Base-by-base conservation (phyloP, 2,113 vertebrate species). In the Hemichromis elongatus region DNA sequence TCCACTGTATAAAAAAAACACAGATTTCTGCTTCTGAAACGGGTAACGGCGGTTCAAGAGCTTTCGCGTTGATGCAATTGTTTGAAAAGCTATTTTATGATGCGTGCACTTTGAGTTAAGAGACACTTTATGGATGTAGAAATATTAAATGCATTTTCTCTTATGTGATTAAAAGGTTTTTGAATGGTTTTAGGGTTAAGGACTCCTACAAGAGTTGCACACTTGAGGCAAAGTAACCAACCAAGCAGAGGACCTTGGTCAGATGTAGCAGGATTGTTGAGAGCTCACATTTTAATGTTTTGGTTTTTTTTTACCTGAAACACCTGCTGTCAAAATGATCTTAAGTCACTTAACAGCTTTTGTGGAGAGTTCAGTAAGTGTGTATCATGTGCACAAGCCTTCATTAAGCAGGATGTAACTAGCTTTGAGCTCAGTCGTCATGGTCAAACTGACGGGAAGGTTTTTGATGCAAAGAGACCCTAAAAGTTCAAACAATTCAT, bases 351-450 rank as follows among this genome's bases (percentile, higher is more conserved):
- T 40, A 14, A 21, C 6, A 40, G 61, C 61, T 66, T 66, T 66
- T 66, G 19, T 66, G 61, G 11, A 5, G 19, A 6, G 1, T 66
- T 40, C n/a, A 66, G 0, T 66, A 24, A 66, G 0, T 66, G 61
- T 66, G 18, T 5, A 40, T 66, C 61, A 2, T 4, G 11, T 66
- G 4, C 33, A 66, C n/a, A 66, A 66, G 33, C 35, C 4, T 40
- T 9, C 0, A 40, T 40, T 66, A 66, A 66, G 19, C 61, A 66
- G 19, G 61, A 21, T 66, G 6, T 40, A 40, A 40, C 11, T 21
- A 66, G 61, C 0, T 40, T 66, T 66, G 61, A 37, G 19, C 59
- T 63, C 18, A 63, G 13, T 21, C 0, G 6, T 63, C 59, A 63
- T n/a, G 57, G 59, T 66, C 19, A 66, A 40, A 40, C 19, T 2